A percentile compares a stretch with the other conserved stretches of the same genome.
phyloP scores from a whole-genome alignment of 2,113 vertebrate species.

The Abramis brama region DNA sequence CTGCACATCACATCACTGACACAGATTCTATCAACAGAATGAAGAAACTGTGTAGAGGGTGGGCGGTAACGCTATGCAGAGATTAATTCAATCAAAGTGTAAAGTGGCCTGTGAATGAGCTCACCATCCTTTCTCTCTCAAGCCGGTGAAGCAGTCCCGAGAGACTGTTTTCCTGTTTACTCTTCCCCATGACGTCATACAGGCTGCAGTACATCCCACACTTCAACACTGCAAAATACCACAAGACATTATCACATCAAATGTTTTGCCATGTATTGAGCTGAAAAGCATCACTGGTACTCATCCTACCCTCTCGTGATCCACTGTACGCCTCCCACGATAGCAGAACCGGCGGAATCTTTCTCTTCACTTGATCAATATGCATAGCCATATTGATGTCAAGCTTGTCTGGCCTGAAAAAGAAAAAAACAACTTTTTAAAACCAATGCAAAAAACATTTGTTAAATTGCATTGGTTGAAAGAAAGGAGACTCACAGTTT shows the following conservation, averaged over 20 bases:
- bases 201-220: slow-evolving; percentile 90
- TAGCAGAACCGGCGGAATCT: slow-evolving; percentile 82
- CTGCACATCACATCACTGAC: slow-evolving; percentile 10
- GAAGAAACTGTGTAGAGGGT: not conserved
- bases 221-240: slow-evolving; percentile 78
- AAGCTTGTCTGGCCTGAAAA: slow-evolving; percentile 86
- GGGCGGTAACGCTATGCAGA: not conserved
- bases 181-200: slow-evolving; percentile 90
- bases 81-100: slow-evolving; percentile 6
- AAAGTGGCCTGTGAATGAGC: slow-evolving; percentile 36
- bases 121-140: slow-evolving; percentile 92
- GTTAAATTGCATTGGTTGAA: not conserved
- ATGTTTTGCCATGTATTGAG: slow-evolving; percentile 31
- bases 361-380: slow-evolving; percentile 88
- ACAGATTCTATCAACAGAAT: slow-evolving; percentile 18
- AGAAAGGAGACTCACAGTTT: slow-evolving; percentile 84
- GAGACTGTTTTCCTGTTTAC: slow-evolving; percentile 84
- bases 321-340: slow-evolving; percentile 84
- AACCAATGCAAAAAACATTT: not conserved
- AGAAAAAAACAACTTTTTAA: not conserved
- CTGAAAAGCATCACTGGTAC: not conserved
- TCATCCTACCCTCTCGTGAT: slow-evolving; percentile 84
- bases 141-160: slow-evolving; percentile 87
- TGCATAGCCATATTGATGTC: slow-evolving; percentile 85
- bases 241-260: slow-evolving; percentile 22